Conservation (phyloP, 2,113 vertebrate species). For the Physeter macrocephalus region DNA sequence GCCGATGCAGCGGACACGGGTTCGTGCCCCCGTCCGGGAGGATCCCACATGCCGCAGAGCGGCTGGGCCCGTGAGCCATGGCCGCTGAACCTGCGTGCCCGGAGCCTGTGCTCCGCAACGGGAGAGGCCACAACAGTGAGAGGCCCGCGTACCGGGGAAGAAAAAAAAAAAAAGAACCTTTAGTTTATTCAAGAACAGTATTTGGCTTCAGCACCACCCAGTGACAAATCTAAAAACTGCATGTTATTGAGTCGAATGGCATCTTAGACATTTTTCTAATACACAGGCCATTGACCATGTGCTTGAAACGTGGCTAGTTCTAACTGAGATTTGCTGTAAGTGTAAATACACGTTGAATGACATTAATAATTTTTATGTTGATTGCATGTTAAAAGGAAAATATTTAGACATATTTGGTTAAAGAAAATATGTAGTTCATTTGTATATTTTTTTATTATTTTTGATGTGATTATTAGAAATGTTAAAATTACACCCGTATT, state of each 20-base stretch:
- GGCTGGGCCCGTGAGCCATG: too few species aligned
- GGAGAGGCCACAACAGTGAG: too few species aligned
- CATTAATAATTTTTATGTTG: not conserved
- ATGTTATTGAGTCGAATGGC: not conserved
- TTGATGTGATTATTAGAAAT: not conserved
- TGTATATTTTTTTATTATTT: not conserved
- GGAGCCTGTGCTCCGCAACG: too few species aligned
- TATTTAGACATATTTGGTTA: not conserved
- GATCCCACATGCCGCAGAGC: too few species aligned
- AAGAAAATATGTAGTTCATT: not conserved
- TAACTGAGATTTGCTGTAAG: not conserved
- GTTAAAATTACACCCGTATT: not conserved
- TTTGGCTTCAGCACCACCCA: constrained; percentile 62
- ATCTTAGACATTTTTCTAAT: not conserved
- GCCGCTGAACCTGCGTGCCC: too few species aligned
- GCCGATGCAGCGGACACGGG: too few species aligned
- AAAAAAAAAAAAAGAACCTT: too few species aligned
- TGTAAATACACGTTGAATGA: not conserved
- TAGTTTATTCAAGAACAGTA: not conserved
- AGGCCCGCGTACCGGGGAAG: too few species aligned
- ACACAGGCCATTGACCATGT: not conserved
- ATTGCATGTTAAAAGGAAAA: not conserved
- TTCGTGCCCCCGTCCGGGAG: too few species aligned
- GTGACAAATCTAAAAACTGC: constrained; percentile 48
- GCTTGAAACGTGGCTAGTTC: not conserved